A percentile compares a stretch with the other conserved stretches of the same genome.
Conservation (phyloP, 2,113 vertebrate genomes). For the Trochalopteron elliotii region DNA sequence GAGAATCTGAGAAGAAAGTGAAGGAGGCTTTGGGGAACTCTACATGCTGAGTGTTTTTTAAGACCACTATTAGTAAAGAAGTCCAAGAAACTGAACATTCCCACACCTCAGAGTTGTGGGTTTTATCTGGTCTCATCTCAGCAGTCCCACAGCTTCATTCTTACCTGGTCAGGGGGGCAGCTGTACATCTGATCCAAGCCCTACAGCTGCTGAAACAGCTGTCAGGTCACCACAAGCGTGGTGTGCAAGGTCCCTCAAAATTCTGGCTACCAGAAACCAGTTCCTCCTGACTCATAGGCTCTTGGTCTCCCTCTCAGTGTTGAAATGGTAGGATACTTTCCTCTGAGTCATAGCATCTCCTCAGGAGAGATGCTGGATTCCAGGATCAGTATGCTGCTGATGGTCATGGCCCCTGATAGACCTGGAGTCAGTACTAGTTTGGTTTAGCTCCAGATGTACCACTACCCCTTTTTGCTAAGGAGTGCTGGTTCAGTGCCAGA, state of each 20-base stretch:
- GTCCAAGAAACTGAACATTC: not conserved
- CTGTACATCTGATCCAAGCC: not conserved
- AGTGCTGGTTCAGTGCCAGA: not conserved
- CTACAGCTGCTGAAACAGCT: not conserved
- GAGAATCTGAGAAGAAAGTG: not conserved
- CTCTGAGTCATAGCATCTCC: not conserved
- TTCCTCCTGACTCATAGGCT: not conserved
- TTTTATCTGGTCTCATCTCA: not conserved
- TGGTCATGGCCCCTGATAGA: too few species aligned
- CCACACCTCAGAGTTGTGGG: accelerated
- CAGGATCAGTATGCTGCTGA: not conserved
- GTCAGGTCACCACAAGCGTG: accelerated
- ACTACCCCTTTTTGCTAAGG: not conserved
- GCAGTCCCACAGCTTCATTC: not conserved
- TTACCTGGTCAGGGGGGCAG: not conserved
- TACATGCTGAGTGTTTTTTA: not conserved
- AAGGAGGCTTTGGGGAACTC: not conserved
- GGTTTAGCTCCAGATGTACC: not conserved
- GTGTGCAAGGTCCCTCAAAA: not conserved
- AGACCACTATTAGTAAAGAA: not conserved
- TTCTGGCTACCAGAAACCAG: not conserved
- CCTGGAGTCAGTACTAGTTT: not conserved
- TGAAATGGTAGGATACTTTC: not conserved
- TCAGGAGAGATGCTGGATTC: not conserved
- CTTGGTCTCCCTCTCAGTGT: not conserved